Percentiles rank a stretch among this genome's conserved stretches.
phyloP scores from a whole-genome alignment of 2,888 invertebrate species.

The Eledona agricola region DNA sequence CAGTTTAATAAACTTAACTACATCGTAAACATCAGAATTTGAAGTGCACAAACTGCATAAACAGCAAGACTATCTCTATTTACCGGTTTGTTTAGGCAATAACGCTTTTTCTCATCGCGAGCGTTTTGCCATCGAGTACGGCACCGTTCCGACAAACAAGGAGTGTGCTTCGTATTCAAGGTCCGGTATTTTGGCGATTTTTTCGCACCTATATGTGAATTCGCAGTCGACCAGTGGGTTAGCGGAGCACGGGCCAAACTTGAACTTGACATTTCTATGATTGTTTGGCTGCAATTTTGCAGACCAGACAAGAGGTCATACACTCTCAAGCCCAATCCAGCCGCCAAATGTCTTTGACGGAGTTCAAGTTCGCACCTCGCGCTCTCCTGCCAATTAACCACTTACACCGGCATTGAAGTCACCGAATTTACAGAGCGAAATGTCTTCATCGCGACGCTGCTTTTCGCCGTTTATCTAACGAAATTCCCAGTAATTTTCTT shows the following conservation, averaged over 20 bases:
- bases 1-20: slow-evolving; percentile 49
- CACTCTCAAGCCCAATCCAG: slow-evolving; percentile 34
- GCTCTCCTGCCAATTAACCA: slow-evolving; percentile 38
- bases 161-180: slow-evolving; percentile 38
- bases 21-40: slow-evolving; percentile 48
- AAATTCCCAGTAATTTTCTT: slow-evolving; percentile 24
- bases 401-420: too few species aligned
- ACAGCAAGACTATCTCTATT: slow-evolving; percentile 45
- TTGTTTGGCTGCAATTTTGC: slow-evolving; percentile 32
- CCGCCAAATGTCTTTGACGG: slow-evolving; percentile 37
- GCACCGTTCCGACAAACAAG: slow-evolving; percentile 22
- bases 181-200: slow-evolving; percentile 48
- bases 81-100: slow-evolving; percentile 46
- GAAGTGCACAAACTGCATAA: slow-evolving; percentile 45
- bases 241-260: slow-evolving; percentile 40
- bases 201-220: slow-evolving; percentile 50
- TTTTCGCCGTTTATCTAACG: neutral
- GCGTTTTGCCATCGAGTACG: slow-evolving; percentile 21
- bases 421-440: too few species aligned
- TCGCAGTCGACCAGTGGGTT: slow-evolving; percentile 48
- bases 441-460: neutral
- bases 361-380: slow-evolving; percentile 40
- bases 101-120: slow-evolving; percentile 23
- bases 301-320: slow-evolving; percentile 39
- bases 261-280: slow-evolving; percentile 37